These are phyloP conservation scores for Petromus typicus DNA, from an alignment of 2,113 vertebrate species.

Conservation along the genomic window DNA sequence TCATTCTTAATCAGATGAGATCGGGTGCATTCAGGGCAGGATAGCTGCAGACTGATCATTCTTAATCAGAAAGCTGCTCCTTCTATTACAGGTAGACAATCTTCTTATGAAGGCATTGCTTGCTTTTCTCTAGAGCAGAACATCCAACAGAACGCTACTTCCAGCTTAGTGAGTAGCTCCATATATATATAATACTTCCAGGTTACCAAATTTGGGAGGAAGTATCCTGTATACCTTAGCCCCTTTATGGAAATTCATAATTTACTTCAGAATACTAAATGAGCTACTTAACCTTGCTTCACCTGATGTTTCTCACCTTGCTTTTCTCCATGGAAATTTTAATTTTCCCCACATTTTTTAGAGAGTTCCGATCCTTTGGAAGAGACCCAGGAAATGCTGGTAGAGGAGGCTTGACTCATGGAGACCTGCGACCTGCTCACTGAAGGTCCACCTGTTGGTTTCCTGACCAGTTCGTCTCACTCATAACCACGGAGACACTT, in stretches of 20 bases:
- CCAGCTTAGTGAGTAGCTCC: background rate
- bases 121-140: background rate
- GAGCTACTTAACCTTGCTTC: background rate
- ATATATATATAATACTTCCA: background rate
- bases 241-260: background rate
- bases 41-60: too few species aligned
- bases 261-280: background rate
- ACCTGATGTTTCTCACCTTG: background rate
- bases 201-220: background rate
- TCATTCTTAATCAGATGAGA: background rate
- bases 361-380: background rate
- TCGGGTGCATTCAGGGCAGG: too few species aligned
- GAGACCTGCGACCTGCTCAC: background rate
- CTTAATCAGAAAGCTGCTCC: background rate
- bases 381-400: background rate
- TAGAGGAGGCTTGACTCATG: background rate
- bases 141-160: background rate
- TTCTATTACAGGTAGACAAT: background rate
- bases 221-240: background rate
- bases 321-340: background rate
- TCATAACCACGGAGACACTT: slow-evolving; percentile 56
- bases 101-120: background rate
- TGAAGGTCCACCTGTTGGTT: background rate
- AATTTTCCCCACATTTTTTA: background rate
- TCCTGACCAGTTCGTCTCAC: background rate